phyloP scores from a whole-genome alignment of 2,113 vertebrate species.

The Epinephelus moara region DNA sequence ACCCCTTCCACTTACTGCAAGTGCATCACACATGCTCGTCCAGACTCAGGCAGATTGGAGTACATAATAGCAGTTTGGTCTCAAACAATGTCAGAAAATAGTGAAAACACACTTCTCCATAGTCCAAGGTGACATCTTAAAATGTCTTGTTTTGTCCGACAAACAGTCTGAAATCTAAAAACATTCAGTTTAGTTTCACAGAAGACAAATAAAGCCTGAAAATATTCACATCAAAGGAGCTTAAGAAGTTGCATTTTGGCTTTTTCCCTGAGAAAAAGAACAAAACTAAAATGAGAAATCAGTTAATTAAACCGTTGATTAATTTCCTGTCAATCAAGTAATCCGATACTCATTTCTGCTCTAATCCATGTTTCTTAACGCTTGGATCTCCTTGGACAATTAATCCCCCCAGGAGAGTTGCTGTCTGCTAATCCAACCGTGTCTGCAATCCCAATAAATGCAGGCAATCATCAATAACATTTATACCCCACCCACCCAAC shows the following conservation, averaged over 20 bases:
- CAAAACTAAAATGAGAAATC: not conserved
- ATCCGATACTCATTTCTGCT: not conserved
- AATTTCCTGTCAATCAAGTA: not conserved
- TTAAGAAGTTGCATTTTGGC: not conserved
- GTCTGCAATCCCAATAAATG: too few species aligned
- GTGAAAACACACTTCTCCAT: not conserved
- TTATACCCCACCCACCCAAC: too few species aligned
- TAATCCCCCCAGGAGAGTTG: not conserved
- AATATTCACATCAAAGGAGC: not conserved
- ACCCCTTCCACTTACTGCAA: not conserved
- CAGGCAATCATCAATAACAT: too few species aligned
- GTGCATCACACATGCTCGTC: too few species aligned
- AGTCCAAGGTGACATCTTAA: not conserved
- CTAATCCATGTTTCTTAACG: not conserved
- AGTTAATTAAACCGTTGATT: not conserved
- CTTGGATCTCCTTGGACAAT: not conserved
- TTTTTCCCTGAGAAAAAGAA: not conserved
- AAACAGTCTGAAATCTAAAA: not conserved
- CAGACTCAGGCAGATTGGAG: too few species aligned
- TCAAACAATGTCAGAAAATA: not conserved
- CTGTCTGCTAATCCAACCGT: too few species aligned
- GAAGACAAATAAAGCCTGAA: not conserved
- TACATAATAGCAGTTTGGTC: too few species aligned
- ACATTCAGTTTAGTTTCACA: not conserved
- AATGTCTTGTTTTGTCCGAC: not conserved